These are phyloP conservation scores for Psammodynastes pulverulentus DNA, from an alignment of 2,113 vertebrate genomes.

Conservation along the genomic window DNA sequence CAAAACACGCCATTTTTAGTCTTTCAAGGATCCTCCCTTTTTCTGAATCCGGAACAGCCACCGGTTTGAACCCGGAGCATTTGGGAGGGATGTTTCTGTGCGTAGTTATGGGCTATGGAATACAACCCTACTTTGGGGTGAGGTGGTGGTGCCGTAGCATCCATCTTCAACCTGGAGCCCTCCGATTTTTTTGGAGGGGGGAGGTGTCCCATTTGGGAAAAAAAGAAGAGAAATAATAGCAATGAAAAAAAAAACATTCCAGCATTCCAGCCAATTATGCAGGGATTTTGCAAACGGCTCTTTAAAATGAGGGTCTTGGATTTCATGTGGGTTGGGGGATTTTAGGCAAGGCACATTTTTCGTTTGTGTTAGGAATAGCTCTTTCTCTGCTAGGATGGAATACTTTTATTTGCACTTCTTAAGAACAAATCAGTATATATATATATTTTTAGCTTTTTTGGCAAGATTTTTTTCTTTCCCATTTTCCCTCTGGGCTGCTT, in stretches of 20 bases:
- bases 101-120: fast-evolving
- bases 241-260: neutral
- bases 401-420: neutral
- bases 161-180: neutral
- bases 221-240: neutral
- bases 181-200: neutral
- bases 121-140: neutral
- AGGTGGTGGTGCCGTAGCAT: neutral
- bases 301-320: neutral
- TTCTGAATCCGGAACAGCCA: too few relatives aligned
- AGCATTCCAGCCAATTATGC: neutral
- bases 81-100: neutral
- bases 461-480: neutral
- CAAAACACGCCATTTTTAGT: neutral
- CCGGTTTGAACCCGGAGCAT: too few relatives aligned
- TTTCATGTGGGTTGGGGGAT: neutral
- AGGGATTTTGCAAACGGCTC: neutral
- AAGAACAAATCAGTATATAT: neutral
- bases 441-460: too few relatives aligned
- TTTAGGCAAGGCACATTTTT: neutral
- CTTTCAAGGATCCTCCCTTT: neutral
- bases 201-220: neutral
- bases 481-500: neutral
- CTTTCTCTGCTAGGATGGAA: neutral
- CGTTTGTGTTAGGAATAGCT: neutral